Conservation (phyloP, 2,113 vertebrate species). For the Hiodon tergisus region DNA sequence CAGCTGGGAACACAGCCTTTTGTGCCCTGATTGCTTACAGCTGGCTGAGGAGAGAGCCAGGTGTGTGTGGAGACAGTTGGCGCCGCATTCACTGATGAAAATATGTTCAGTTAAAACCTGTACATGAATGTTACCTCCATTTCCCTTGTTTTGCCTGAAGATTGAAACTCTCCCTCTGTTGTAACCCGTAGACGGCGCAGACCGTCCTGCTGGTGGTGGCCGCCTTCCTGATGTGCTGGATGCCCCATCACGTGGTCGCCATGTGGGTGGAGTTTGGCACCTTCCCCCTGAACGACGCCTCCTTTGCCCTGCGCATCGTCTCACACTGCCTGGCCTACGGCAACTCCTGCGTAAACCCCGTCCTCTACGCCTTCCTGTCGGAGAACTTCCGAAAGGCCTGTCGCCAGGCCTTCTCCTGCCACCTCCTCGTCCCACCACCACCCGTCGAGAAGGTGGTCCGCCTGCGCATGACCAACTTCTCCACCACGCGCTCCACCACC, state of each 20-base stretch:
- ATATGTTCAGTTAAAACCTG: too few relatives aligned
- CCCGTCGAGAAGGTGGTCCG: conserved; percentile 32
- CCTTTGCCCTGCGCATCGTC: conserved; percentile 54
- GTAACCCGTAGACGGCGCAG: conserved; percentile 8
- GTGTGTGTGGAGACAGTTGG: too few relatives aligned
- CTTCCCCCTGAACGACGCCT: conserved; percentile 47
- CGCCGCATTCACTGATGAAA: too few relatives aligned
- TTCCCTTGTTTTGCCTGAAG: too few relatives aligned
- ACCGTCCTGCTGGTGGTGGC: conserved; percentile 32
- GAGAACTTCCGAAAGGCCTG: conserved; percentile 55
- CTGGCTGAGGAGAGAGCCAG: too few relatives aligned
- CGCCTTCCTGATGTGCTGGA: conserved; percentile 53
- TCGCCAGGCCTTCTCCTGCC: conserved; percentile 39
- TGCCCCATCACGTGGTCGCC: conserved; percentile 54
- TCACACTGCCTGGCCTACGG: conserved; percentile 53
- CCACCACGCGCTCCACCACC: conserved; percentile 38
- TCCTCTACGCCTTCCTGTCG: conserved; percentile 52
- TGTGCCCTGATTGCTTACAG: too few relatives aligned
- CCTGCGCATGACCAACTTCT: conserved; percentile 48
- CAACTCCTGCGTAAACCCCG: conserved; percentile 57
- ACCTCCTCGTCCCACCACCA: not conserved
- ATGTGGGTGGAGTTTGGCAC: conserved; percentile 54
- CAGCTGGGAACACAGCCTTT: too few relatives aligned
- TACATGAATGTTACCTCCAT: too few relatives aligned
- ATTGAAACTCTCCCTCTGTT: not conserved